Base-by-base conservation (phyloP, 2,113 vertebrate species). In the Loxodonta africana region DNA sequence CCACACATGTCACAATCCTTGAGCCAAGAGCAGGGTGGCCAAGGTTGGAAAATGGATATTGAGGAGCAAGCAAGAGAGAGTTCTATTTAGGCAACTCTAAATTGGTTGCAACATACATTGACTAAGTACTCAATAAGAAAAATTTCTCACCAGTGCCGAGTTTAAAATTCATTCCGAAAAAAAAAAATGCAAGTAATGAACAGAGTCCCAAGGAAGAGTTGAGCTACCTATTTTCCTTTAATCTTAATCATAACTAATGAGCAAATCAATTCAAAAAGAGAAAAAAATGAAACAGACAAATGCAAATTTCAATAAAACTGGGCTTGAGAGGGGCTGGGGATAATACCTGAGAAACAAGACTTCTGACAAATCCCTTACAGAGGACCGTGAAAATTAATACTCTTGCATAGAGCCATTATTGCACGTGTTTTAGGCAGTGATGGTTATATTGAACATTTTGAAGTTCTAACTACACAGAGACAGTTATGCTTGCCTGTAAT, bases 111-210 rank as follows among this genome's bases (percentile, higher is more conserved):
- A 14, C 3, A 2, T 5, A 9, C 25, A 33, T 9, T n/a, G 48
- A 83, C 51, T n/a, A 74, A 95, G 2, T 46, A 60, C 12, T 8
- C 28, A 26, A 17, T 48, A 15, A 74, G 6, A 44, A 44, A 46
- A 80, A 30, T 46, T 62, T 83, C 12, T 82, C 46, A 41, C 28
- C n/a, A 48, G 23, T 77, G 18, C 14, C 84, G 14, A 76, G 10
- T 85, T 88, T 77, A 74, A 91, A 88, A 80, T 57, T 90, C 71
- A 51, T 82, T 78, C 28, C 44, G 21, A 57, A 76, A 94, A 91
- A 57, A 20, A 44, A 12, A n/a, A 20, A 5, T 85, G 20, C 25
- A 76, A 74, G 76, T 62, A 51, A 69, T 5, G 17, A 60, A 41
- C 41, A 15, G 48, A 48, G 0, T 1, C 0, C 62, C n/a, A 76